Conservation (phyloP, 1,140 invertebrate species). For the Rhopalosiphum padi region DNA sequence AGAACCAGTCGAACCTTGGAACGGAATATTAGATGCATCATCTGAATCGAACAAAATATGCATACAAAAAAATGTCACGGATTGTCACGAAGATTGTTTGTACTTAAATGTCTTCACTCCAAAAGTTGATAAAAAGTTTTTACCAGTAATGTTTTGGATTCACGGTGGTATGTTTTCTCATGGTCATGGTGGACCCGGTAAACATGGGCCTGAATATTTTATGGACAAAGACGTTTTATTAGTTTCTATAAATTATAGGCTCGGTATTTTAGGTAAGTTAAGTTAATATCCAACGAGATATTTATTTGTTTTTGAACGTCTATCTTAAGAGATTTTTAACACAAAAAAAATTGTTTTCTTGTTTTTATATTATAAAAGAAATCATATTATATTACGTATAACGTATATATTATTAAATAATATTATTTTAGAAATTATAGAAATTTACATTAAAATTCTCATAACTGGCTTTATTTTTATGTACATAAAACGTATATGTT, state of each 20-base stretch:
- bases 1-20: slow-evolving; percentile 64
- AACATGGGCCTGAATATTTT: slow-evolving; percentile 63
- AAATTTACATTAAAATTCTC: too few species aligned
- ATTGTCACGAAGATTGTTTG: slow-evolving; percentile 73
- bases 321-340: too few species aligned
- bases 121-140: slow-evolving; percentile 60
- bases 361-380: too few species aligned
- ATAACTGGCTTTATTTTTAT: too few species aligned
- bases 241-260: slow-evolving; percentile 66
- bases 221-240: slow-evolving; percentile 64
- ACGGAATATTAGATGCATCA: slow-evolving; percentile 64
- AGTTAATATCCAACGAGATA: too few species aligned
- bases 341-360: too few species aligned
- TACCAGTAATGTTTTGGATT: slow-evolving; percentile 67
- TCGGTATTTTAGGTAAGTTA: slow-evolving; percentile 62
- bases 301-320: too few species aligned
- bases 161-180: slow-evolving; percentile 67
- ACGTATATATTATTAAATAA: too few species aligned
- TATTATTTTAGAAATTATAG: not conserved
- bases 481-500: too few species aligned
- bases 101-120: slow-evolving; percentile 65
- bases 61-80: slow-evolving; percentile 61
- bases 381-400: not conserved
- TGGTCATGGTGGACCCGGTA: slow-evolving; percentile 60
- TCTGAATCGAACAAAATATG: slow-evolving; percentile 64